These are phyloP conservation scores for Hirundichthys speculiger DNA, from an alignment of 2,113 vertebrate genomes.

Conservation along the genomic window DNA sequence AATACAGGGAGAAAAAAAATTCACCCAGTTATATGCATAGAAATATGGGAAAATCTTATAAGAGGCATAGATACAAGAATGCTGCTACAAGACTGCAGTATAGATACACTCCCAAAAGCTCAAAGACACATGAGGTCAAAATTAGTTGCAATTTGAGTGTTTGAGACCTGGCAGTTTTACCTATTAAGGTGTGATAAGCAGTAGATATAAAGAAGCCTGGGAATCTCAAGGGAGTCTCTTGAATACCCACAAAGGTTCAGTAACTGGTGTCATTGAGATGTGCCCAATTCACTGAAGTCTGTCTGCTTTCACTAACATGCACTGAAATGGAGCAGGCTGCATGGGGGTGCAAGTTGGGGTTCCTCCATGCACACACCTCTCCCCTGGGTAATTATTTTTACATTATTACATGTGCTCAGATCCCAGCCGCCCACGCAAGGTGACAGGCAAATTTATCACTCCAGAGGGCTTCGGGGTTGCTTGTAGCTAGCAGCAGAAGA, in stretches of 20 bases:
- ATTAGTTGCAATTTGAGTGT: constrained; percentile 56
- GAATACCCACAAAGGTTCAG: constrained; percentile 68
- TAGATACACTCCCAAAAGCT: constrained; percentile 28
- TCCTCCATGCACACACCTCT: constrained; percentile 65
- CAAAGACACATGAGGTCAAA: constrained; percentile 46
- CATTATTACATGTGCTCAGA: constrained; percentile 88
- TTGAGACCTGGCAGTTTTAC: constrained; percentile 63
- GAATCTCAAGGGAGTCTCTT: constrained; percentile 61
- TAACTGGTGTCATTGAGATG: constrained; percentile 82
- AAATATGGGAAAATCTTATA: neutral
- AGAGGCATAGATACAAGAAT: constrained; percentile 17
- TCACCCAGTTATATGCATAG: constrained; percentile 26
- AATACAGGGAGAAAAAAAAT: constrained; percentile 52
- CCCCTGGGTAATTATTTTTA: constrained; percentile 88
- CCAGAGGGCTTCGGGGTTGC: constrained; percentile 71
- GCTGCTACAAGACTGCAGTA: constrained; percentile 8
- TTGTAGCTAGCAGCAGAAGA: constrained; percentile 72
- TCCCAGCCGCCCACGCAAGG: constrained; percentile 78
- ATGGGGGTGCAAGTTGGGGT: constrained; percentile 58
- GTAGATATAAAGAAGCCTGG: constrained; percentile 42
- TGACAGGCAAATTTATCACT: constrained; percentile 87
- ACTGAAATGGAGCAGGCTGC: constrained; percentile 45
- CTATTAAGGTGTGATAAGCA: constrained; percentile 75
- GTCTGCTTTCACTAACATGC: constrained; percentile 48
- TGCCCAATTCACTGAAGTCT: constrained; percentile 49